Evolutionary conservation across 2,888 invertebrate genomes (phyloP).

Genomic region (Epiblema foenella): DNA sequence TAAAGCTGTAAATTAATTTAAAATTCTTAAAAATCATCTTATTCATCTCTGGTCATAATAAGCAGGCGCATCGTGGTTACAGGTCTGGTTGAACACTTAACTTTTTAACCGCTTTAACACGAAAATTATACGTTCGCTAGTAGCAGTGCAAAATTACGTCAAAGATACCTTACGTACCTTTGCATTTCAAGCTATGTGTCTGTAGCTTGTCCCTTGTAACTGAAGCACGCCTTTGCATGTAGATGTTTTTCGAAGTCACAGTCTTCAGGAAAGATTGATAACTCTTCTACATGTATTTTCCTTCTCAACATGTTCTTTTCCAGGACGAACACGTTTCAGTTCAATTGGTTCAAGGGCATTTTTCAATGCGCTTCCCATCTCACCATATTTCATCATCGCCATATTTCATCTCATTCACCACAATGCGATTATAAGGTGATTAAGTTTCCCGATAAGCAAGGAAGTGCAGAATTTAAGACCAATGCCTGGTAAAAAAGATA

Average conservation of each 20-base stretch:
- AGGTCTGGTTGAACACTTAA: background rate
- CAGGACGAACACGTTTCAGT: background rate
- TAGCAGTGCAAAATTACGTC: constrained; percentile 38
- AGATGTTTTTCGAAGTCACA: constrained; percentile 18
- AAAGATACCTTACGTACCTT: constrained; percentile 44
- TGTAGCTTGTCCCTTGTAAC: constrained; percentile 22
- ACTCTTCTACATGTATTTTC: constrained; percentile 20
- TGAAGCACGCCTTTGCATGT: constrained; percentile 30
- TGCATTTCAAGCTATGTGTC: constrained; percentile 32
- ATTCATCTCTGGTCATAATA: constrained; percentile 35
- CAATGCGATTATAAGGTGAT: constrained; percentile 26
- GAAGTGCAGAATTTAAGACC: constrained; percentile 42
- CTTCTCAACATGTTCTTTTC: constrained; percentile 1
- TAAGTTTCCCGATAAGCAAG: constrained; percentile 38
- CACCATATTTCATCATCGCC: constrained; percentile 9
- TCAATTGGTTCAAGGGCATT: background rate
- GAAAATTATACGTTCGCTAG: constrained; percentile 36
- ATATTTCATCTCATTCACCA: constrained; percentile 25
- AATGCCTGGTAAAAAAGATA: constrained; percentile 43
- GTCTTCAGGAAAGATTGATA: constrained; percentile 26
- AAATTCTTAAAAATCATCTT: constrained; percentile 17
- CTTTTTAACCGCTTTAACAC: background rate
- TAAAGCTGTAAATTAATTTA: background rate
- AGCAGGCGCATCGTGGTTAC: background rate
- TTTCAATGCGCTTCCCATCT: constrained; percentile 12